Evolutionary conservation across 30 jellyfish, hydroid and myxozoan genomes (phyloP), one percentile per base, ranked within the genome.

Genomic region (Euphysa ruthae): DNA sequence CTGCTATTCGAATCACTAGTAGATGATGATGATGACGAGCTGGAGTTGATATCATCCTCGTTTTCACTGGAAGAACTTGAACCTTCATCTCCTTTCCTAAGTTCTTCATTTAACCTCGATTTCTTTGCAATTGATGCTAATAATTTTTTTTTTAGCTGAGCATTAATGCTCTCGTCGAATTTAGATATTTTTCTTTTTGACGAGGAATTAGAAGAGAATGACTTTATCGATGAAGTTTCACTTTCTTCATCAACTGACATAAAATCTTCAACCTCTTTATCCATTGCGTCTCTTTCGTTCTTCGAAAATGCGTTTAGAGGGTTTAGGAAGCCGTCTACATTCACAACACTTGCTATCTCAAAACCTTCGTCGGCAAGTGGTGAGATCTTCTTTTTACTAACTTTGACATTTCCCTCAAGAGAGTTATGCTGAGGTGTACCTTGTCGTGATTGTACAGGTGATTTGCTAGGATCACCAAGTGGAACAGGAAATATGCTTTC

Each of bases 201-300:
- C 18, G 60, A 8, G 4, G 23, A 8, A 46, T 29, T n/a, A 5
- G 60, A 25, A 2, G 10, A 4, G 18, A n/a, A n/a, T 5, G 2
- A 5, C 23, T 46, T 29, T 46, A 29, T 29, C 28, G 28, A 46
- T 25, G 28, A n/a, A 46, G 60, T 49, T 22, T 68, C 71, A 14
- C 74, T 27, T 29, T 43, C 50, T 4, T 68, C 74, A 23, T 43
- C 50, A 14, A 20, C 66, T 6, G 58, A 25, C 97, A 88, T 88
- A 13, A 81, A 70, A 31, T 80, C 97, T 33, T 88, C 94, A 1
- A 88, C 97, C 58, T 88, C 97, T 49, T 74, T 80, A 61, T 88
- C 97, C 97, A 88, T 88, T 54, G 76, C 93, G 24, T 79, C 97
- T n/a, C 79, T 57, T 54, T 88, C 97, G 27, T 73, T 75, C 46